Evolutionary conservation across 2,797 vertebrate genomes (phyloP).

Genomic region (Danio jaintianensis): DNA sequence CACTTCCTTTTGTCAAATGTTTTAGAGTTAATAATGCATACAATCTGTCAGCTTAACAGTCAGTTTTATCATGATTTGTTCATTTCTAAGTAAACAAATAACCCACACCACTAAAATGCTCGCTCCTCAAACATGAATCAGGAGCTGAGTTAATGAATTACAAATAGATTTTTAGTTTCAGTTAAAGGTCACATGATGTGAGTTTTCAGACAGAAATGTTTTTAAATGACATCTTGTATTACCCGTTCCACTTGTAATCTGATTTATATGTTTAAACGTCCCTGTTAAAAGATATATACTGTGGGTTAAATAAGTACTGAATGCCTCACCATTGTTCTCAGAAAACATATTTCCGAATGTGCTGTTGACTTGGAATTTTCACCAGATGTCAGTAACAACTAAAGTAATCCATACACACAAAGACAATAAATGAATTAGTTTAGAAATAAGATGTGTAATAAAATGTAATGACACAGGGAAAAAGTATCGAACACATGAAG

Average conservation of each 20-base stretch:
- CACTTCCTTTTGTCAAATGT: conserved; percentile 11
- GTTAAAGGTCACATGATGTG: neutral
- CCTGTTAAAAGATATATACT: neutral
- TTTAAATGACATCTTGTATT: neutral
- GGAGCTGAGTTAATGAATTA: conserved; percentile 22
- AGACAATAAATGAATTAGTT: too few species aligned
- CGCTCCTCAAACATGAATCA: neutral
- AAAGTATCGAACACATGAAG: too few species aligned
- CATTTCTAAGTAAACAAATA: neutral
- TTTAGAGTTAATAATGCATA: neutral
- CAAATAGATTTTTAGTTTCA: conserved; percentile 19
- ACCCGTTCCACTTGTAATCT: neutral
- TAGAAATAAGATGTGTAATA: too few species aligned
- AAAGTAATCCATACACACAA: too few species aligned
- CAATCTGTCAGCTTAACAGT: neutral
- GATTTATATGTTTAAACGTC: neutral
- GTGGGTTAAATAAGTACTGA: too few species aligned
- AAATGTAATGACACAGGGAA: too few species aligned
- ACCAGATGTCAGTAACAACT: too few species aligned
- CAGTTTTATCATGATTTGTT: neutral
- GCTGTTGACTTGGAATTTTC: too few species aligned
- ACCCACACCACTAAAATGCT: neutral
- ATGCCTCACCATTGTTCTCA: too few species aligned
- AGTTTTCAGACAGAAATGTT: neutral
- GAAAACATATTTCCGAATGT: too few species aligned